phyloP scores from a whole-genome alignment of 2,888 invertebrate species.

The Taphrorychus bicolor region DNA sequence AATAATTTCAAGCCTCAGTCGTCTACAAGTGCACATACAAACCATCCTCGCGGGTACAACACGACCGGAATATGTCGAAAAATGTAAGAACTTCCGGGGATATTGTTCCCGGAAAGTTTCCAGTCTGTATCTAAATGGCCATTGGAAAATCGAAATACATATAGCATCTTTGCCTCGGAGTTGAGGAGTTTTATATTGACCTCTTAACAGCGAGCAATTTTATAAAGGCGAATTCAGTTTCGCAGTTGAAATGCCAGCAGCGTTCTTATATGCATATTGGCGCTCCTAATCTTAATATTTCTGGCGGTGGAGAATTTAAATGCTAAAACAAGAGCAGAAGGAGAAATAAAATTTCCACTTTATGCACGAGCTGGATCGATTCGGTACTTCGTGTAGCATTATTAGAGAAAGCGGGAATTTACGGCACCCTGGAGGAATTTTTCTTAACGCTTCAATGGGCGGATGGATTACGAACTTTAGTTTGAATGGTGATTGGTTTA shows the following conservation, averaged over 20 bases:
- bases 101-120: slow-evolving; percentile 13
- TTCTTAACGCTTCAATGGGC: neutral
- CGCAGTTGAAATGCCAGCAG: slow-evolving; percentile 18
- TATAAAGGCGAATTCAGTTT: slow-evolving; percentile 20
- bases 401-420: slow-evolving; percentile 1
- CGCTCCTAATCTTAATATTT: slow-evolving; percentile 16
- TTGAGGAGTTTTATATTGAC: slow-evolving; percentile 21
- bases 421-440: neutral
- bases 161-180: slow-evolving; percentile 19
- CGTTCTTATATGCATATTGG: slow-evolving; percentile 14
- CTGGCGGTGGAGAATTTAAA: slow-evolving; percentile 8
- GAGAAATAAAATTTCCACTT: slow-evolving; percentile 14
- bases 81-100: slow-evolving; percentile 5
- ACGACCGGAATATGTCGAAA: slow-evolving; percentile 14
- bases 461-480: neutral
- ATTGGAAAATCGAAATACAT: slow-evolving; percentile 24
- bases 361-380: slow-evolving; percentile 11
- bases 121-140: slow-evolving; percentile 19
- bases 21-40: slow-evolving; percentile 6
- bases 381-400: slow-evolving; percentile 3
- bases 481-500: neutral
- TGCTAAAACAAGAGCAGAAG: slow-evolving; percentile 10
- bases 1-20: neutral
- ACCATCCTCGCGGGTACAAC: slow-evolving; percentile 6
- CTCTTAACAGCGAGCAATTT: slow-evolving; percentile 16